A percentile compares a stretch with the other conserved stretches of the same genome.
These are phyloP conservation scores for Hydrolagus colliei DNA, from an alignment of 2,797 vertebrate genomes.

Conservation along the genomic window DNA sequence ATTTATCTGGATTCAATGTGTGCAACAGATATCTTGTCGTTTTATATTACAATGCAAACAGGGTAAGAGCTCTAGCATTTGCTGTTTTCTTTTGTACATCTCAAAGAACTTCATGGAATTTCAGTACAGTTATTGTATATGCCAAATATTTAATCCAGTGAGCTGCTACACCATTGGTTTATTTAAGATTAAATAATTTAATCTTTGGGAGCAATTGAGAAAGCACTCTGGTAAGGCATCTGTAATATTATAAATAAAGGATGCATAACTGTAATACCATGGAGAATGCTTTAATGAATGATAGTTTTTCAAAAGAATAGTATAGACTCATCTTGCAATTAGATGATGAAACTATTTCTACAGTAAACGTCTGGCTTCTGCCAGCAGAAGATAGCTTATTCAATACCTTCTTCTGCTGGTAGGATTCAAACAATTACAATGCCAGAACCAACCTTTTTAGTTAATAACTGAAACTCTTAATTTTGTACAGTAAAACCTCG, in stretches of 20 bases:
- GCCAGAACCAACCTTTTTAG: too few relatives aligned
- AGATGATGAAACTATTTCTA: too few relatives aligned
- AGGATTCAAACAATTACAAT: too few relatives aligned
- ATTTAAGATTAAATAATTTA: too few relatives aligned
- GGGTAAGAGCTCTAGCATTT: conserved; percentile 57
- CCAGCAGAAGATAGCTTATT: too few relatives aligned
- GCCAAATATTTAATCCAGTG: too few relatives aligned
- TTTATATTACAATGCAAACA: conserved; percentile 93
- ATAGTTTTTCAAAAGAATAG: not conserved
- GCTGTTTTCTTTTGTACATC: not conserved
- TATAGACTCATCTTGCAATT: not conserved
- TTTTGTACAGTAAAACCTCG: too few relatives aligned
- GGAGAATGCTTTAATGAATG: not conserved
- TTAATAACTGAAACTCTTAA: too few relatives aligned
- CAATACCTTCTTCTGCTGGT: too few relatives aligned
- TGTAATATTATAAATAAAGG: not conserved
- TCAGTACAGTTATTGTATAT: not conserved
- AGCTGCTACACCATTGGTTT: too few relatives aligned
- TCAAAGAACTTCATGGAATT: not conserved
- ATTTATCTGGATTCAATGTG: conserved; percentile 94
- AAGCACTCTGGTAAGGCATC: not conserved
- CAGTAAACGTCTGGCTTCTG: too few relatives aligned
- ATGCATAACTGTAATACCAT: not conserved
- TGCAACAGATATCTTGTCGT: conserved; percentile 98
- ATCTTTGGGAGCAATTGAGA: too few relatives aligned